Base-by-base conservation (phyloP, 2,797 vertebrate genomes). In the Tokudaia muenninki region DNA sequence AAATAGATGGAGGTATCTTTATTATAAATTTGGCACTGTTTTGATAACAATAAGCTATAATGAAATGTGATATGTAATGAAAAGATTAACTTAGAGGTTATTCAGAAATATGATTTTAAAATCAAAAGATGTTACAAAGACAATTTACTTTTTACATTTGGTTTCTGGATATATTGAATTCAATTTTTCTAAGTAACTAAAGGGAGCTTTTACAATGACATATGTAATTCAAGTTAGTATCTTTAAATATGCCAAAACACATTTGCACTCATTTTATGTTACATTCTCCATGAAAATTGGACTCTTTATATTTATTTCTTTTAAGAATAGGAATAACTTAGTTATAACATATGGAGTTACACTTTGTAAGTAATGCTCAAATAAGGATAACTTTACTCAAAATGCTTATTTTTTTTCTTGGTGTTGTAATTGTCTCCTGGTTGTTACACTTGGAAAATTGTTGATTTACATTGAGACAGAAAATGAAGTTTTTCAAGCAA, bases 31-130 rank as follows among this genome's bases (percentile, higher is more conserved):
- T 89, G 16, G 1, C 57, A 55, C 26, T 94, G 6, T 70, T 70
- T 94, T 78, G 22, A 78, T 83, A 94, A 96, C 65, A 94, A 67
- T 84, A 72, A 78, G 2, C 22, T 94, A 12, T 37, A 92, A 31
- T 79, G 6, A 79, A 63, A 89, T 92, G 6, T 61, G 26, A 72
- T 83, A n/a, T 19, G 57, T 37, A 52, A 31, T 34, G 24, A 26
- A 91, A 86, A 80, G 34, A 87, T 93, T 92, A 47, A 52, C 14
- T 77, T 8, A n/a, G 14, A 78, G n/a, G 6, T 77, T 92, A 87
- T 70, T 47, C 0, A 91, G 70, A 70, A 72, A 61, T 70, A 22
- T 70, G 22, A 37, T 83, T 83, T 52, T 47, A 41, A 90, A 91
- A 52, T 47, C 59, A 59, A 90, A 89, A 75, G 26, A 44, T 87